Evolutionary conservation across 2,888 invertebrate species (phyloP).

Genomic region (Invenusta paracnida): DNA sequence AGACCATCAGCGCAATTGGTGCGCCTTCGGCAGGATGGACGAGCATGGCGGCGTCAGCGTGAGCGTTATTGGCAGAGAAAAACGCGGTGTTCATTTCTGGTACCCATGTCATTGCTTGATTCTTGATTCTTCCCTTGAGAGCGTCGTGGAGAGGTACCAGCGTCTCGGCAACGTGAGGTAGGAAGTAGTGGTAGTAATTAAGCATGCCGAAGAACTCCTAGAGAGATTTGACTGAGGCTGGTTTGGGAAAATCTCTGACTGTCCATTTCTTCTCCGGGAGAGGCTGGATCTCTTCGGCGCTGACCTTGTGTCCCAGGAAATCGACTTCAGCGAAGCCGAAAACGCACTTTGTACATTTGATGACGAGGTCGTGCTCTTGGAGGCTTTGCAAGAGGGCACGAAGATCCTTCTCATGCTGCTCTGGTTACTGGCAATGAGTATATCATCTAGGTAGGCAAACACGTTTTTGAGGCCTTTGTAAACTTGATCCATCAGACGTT

Average conservation of each 20-base stretch:
- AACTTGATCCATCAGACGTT: too few relatives aligned
- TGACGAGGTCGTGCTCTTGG: too few relatives aligned
- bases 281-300: too few relatives aligned
- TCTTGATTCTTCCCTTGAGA: neutral
- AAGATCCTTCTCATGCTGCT: too few relatives aligned
- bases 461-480: too few relatives aligned
- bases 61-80: neutral
- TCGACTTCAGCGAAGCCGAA: too few relatives aligned
- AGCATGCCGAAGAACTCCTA: neutral
- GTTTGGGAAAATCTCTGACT: too few relatives aligned
- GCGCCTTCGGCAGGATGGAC: neutral
- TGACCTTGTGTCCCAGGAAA: slow-evolving; percentile 32
- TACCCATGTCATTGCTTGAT: neutral
- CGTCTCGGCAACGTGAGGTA: neutral
- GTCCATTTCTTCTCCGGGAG: too few relatives aligned
- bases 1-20: neutral
- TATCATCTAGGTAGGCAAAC: too few relatives aligned
- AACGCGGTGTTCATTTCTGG: neutral
- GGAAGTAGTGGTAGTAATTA: neutral
- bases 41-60: neutral
- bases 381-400: too few relatives aligned
- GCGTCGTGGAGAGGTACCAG: neutral
- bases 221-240: neutral
- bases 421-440: too few relatives aligned
- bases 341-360: too few relatives aligned